These are phyloP conservation scores for mouse (Mus musculus) DNA, from an alignment of 2,113 vertebrate genomes.

Conservation along the genomic window DNA sequence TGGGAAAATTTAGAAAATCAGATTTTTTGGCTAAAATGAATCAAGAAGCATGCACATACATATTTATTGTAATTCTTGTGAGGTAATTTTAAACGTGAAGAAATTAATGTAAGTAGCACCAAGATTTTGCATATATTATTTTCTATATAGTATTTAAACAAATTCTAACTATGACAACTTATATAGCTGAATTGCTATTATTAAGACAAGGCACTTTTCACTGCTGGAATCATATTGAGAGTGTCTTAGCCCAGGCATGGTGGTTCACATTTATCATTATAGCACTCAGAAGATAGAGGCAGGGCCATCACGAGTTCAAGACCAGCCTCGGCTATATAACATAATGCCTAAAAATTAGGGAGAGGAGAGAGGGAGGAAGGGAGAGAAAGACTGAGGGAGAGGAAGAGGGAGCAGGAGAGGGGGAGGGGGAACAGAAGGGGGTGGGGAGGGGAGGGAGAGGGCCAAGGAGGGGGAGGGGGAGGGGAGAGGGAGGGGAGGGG, in stretches of 20 bases:
- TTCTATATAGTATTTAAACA: neutral
- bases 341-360: neutral
- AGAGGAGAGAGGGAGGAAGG: too few species aligned
- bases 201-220: neutral
- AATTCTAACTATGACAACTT: neutral
- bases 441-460: neutral
- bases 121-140: neutral
- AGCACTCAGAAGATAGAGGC: neutral
- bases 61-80: neutral
- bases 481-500: too few species aligned
- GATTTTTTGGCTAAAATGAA: neutral
- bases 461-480: too few species aligned
- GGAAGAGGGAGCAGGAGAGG: too few species aligned
- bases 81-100: neutral
- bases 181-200: neutral
- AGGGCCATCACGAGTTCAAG: neutral
- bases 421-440: rapidly evolving
- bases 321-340: neutral
- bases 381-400: neutral
- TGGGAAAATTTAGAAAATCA: neutral
- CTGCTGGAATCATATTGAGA: neutral
- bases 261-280: neutral
- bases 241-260: neutral
- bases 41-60: neutral
- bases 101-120: neutral